Evolutionary conservation across 2,797 vertebrate species (phyloP), one percentile per base, ranked within the genome.

Genomic region (Lithobates sylvaticus): DNA sequence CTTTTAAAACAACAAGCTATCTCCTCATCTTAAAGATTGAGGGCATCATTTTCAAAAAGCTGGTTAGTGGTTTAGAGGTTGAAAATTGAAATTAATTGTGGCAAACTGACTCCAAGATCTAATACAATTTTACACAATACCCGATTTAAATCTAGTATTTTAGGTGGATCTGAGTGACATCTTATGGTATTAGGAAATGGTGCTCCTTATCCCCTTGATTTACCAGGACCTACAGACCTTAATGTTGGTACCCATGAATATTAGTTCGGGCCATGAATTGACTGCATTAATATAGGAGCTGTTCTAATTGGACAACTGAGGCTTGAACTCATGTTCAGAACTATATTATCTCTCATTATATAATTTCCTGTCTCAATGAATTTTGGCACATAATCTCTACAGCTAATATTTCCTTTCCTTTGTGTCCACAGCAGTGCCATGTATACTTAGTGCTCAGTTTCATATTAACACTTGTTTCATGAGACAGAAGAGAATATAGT

Each of bases 401-500:
- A 68, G 26, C 18, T 64, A 58, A 64, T 44, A 64, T 82, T 36
- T 65, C 29, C 36, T 70, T 76, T 76, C 23, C 27, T 34, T 23
- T 42, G 64, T 68, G 23, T 67, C 15, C 76, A 85, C 36, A 79
- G 54, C 26, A 44, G 23, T 61, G 9, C 70, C 68, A 64, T 84
- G 70, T 80, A 80, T 76, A 79, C 65, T 78, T 78, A 72, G 58
- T 58, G 69, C 67, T 36, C 44, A 68, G 47, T 78, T 83, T 73
- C 65, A 74, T 73, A 87, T 83, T 73, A 82, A 78, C 42, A 68
- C 27, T 78, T 70, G 16, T 79, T 78, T 68, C 76, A 79, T 80
- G 54, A 75, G 3, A 87, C 76, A 80, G 64, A 68, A 65, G 81
- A 87, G 76, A 84, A 84, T 87, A 80, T 78, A 87, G 86, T 79